Conservation (phyloP, 1,140 invertebrate species). For the Zaprionus camerounensis region DNA sequence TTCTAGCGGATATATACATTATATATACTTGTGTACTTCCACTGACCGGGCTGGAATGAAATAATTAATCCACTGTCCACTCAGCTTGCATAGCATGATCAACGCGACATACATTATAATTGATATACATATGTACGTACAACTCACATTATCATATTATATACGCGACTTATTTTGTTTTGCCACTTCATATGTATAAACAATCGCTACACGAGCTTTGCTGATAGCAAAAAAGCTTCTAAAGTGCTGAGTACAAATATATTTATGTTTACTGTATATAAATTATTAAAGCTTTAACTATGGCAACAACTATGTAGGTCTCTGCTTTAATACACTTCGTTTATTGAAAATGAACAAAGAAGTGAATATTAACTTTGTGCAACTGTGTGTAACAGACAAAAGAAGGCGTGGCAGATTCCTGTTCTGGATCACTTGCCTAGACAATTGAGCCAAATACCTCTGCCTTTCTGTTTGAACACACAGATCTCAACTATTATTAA, state of each 20-base stretch:
- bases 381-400: too few species aligned
- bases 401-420: too few species aligned
- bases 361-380: too few species aligned
- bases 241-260: background rate
- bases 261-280: conserved; percentile 1
- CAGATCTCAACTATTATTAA: too few species aligned
- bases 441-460: too few species aligned
- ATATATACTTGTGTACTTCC: background rate
- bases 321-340: too few species aligned
- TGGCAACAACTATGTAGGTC: too few species aligned
- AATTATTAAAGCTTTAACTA: too few species aligned
- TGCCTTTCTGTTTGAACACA: too few species aligned
- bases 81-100: conserved; percentile 7
- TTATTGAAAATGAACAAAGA: too few species aligned
- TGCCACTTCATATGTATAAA: background rate
- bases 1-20: background rate
- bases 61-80: background rate
- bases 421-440: too few species aligned
- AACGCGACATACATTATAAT: background rate
- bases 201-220: background rate
- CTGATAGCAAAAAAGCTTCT: background rate
- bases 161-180: background rate
- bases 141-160: background rate
- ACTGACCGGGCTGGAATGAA: conserved; percentile 1
- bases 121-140: background rate